Percentiles rank a stretch among this genome's conserved stretches.
phyloP scores from a whole-genome alignment of 2,113 vertebrate species.

The Etia nguti region DNA sequence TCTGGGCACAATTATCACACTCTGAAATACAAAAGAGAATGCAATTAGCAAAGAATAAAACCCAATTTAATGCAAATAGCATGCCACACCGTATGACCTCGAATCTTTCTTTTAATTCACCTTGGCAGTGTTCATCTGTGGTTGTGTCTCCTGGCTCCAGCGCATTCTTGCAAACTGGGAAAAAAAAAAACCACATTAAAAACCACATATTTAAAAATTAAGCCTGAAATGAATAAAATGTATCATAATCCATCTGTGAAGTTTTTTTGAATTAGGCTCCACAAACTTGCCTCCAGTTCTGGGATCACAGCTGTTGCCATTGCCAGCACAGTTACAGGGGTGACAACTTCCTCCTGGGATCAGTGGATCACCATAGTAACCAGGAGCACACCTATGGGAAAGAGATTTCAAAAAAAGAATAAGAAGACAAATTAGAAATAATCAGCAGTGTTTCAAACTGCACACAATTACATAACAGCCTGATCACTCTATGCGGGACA shows the following conservation, averaged over 20 bases:
- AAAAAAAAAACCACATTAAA: background rate
- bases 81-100: background rate
- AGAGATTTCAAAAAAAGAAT: background rate
- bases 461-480: background rate
- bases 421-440: background rate
- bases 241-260: background rate
- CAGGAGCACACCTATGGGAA: conserved; percentile 83
- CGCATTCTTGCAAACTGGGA: conserved; percentile 80
- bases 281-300: conserved; percentile 82
- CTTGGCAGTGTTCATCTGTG: conserved; percentile 77
- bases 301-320: conserved; percentile 81
- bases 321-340: conserved; percentile 82
- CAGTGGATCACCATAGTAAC: conserved; percentile 88
- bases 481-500: background rate
- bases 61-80: background rate
- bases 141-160: conserved; percentile 83
- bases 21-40: conserved; percentile 67
- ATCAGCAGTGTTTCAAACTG: background rate
- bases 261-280: background rate
- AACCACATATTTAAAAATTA: background rate
- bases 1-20: conserved; percentile 89
- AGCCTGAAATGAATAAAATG: background rate
- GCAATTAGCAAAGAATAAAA: background rate
- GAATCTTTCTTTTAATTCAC: conserved; percentile 62
- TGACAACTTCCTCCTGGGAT: conserved; percentile 78